These are phyloP conservation scores for Pseudococcus jackbeardsleyi DNA, from an alignment of 2,888 invertebrate species.

Conservation along the genomic window DNA sequence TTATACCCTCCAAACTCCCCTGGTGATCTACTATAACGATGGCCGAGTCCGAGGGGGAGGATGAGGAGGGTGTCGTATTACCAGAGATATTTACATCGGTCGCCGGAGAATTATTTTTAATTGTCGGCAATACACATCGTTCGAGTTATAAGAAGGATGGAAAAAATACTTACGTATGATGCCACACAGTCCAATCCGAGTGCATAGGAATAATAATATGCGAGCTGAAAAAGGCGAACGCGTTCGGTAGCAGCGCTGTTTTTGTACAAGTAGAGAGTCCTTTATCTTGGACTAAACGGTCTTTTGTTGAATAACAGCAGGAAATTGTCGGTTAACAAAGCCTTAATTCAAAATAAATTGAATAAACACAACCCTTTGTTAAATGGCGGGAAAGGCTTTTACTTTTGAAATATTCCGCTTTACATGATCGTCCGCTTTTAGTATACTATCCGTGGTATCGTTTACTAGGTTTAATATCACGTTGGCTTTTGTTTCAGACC, in stretches of 20 bases:
- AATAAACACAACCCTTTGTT: slow-evolving; percentile 63
- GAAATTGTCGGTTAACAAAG: slow-evolving; percentile 64
- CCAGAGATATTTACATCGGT: background rate
- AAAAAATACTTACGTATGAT: background rate
- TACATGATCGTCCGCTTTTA: slow-evolving; percentile 43
- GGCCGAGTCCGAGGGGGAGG: no score
- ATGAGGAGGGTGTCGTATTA: no score
- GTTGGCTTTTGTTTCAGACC: slow-evolving; percentile 36
- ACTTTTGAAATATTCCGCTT: slow-evolving; percentile 48
- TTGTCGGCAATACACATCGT: background rate
- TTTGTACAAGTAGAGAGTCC: slow-evolving; percentile 46
- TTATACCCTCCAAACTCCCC: no score
- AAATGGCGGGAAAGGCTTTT: slow-evolving; percentile 44
- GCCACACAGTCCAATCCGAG: background rate
- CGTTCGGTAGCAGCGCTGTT: slow-evolving; percentile 5
- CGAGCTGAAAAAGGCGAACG: slow-evolving; percentile 55
- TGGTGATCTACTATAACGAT: no score
- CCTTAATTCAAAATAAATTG: slow-evolving; percentile 63
- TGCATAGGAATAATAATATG: slow-evolving; percentile 47
- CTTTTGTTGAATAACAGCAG: slow-evolving; percentile 62
- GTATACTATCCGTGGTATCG: slow-evolving; percentile 42
- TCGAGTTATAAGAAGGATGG: background rate
- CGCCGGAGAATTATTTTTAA: background rate
- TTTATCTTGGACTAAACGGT: slow-evolving; percentile 63
- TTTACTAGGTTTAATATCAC: slow-evolving; percentile 48